Percentiles rank a stretch among this genome's conserved stretches.
Conservation (phyloP, 2,113 vertebrate species). For the Cepphus grylle region DNA sequence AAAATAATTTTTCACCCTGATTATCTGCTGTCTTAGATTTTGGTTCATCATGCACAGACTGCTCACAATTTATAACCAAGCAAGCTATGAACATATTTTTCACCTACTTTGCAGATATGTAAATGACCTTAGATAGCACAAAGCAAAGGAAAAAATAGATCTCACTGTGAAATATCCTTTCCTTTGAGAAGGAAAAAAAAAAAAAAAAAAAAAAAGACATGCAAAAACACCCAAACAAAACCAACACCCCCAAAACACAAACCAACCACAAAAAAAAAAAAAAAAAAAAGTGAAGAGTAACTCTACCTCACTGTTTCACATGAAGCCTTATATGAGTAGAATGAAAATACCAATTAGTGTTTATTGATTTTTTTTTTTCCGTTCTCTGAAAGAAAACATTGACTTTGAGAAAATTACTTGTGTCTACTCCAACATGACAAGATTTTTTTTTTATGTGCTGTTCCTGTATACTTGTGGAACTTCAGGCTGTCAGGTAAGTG, state of each 20-base stretch:
- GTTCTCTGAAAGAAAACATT: background rate
- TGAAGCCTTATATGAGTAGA: background rate
- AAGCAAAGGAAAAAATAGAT: background rate
- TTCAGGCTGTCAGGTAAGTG: background rate
- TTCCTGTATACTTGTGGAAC: background rate
- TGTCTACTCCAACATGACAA: background rate
- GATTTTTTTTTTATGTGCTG: background rate
- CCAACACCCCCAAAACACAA: rapidly evolving
- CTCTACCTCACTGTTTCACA: background rate
- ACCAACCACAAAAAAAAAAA: background rate
- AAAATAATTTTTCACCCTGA: background rate
- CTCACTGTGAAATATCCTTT: background rate
- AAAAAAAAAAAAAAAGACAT: background rate
- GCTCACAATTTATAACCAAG: background rate
- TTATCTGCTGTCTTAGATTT: background rate
- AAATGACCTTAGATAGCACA: background rate
- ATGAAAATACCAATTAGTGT: background rate
- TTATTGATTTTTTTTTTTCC: background rate
- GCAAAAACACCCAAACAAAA: background rate
- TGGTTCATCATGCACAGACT: background rate
- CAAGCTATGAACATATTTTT: background rate
- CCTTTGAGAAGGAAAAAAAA: background rate
- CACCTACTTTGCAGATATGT: background rate
- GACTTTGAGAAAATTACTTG: background rate
- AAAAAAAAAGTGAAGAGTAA: background rate